Base-by-base conservation (phyloP, 2,113 vertebrate species). In the Petromus typicus region DNA sequence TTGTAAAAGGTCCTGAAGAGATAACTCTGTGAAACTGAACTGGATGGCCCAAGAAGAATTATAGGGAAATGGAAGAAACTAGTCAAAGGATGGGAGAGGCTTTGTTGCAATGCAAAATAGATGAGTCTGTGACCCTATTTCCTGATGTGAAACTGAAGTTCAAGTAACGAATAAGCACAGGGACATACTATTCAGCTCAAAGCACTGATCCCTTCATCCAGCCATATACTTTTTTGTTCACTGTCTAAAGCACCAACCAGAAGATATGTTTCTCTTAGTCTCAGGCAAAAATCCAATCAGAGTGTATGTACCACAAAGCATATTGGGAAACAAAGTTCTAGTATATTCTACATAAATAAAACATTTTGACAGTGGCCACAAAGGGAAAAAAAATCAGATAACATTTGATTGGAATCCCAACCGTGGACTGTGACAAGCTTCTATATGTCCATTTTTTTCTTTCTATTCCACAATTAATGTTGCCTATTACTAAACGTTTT, bases 401-500 rank as follows among this genome's bases (percentile, higher is more conserved):
- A n/a, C n/a, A n/a, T n/a, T n/a, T n/a, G n/a, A n/a, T n/a, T n/a
- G n/a, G n/a, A n/a, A n/a, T n/a, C n/a, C n/a, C n/a, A n/a, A n/a
- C n/a, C n/a, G n/a, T 51, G 25, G n/a, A 48, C 37, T 66, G 30
- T 34, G 59, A 23, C n/a, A 89, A 91, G 93, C 32, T 59, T 45
- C 11, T 76, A 23, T 57, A 78, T 54, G 57, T 63, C 17, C 54
- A 17, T 66, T 92, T 90, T 51, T 69, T 87, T 51, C 37, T 90
- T 83, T 48, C 37, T n/a, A 23, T 30, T 45, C 30, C 51, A 48
- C 7, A 85, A 27, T 80, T 40, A 88, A 88, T 91, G 7, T 48
- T 91, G 73, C 71, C 48, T 88, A 32, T 83, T 40, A 61, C 59
- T 76, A 89, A 89, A 93, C 85, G 69, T 37, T 94, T 88, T 82